These are phyloP conservation scores for Ctenoplectra terminalis DNA, from an alignment of 1,140 invertebrate genomes.

Conservation along the genomic window DNA sequence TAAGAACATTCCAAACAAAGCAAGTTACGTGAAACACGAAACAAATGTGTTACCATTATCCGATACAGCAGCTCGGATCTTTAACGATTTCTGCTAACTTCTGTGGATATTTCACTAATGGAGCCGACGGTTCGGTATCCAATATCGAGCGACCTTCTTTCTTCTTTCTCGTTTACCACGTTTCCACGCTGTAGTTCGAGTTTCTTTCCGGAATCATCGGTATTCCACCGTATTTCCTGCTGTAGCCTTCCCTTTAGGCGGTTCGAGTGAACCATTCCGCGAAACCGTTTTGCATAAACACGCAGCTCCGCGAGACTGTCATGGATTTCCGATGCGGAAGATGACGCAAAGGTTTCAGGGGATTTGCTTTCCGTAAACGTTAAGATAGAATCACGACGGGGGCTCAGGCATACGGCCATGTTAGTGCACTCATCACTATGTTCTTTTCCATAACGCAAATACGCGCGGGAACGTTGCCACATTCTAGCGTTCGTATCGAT, in stretches of 20 bases:
- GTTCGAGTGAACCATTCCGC: conserved; percentile 61
- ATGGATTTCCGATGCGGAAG: conserved; percentile 59
- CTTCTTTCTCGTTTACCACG: neutral
- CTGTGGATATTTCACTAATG: conserved; percentile 43
- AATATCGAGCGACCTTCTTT: neutral
- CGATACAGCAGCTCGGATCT: neutral
- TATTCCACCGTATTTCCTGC: conserved; percentile 26
- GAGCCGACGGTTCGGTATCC: conserved; percentile 53
- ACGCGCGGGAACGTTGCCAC: no score
- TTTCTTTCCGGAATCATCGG: conserved; percentile 5
- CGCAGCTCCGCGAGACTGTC: conserved; percentile 21
- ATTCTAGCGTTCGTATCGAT: no score
- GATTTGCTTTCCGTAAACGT: conserved; percentile 52
- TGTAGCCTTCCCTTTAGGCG: neutral
- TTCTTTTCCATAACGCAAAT: no score
- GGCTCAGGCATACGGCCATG: neutral
- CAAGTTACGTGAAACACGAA: neutral
- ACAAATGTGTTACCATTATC: neutral
- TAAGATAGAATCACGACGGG: conserved; percentile 53
- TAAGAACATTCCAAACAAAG: neutral
- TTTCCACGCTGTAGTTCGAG: conserved; percentile 46
- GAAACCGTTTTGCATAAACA: conserved; percentile 71
- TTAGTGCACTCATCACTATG: neutral
- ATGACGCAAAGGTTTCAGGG: conserved; percentile 54
- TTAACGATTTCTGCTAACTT: conserved; percentile 19